phyloP scores from a whole-genome alignment of 2,888 invertebrate species.

The Nephrotoma flavescens region DNA sequence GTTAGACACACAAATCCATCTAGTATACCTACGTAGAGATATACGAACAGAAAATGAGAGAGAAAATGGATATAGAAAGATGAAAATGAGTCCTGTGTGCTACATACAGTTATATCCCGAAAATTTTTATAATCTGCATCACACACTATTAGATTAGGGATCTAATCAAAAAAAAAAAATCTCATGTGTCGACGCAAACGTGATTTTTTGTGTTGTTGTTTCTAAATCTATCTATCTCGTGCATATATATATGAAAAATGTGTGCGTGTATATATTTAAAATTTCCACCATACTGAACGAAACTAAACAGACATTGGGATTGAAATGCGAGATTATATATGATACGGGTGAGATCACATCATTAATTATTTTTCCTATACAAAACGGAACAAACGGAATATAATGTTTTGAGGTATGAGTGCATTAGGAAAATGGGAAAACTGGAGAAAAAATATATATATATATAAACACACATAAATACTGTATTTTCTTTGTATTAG shows the following conservation, averaged over 20 bases:
- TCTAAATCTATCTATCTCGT: neutral
- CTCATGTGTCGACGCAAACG: neutral
- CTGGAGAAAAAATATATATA: no score
- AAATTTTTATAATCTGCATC: neutral
- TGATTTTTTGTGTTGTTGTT: no score
- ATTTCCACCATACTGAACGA: neutral
- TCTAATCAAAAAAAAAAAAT: neutral
- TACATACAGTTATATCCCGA: neutral
- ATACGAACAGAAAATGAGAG: neutral
- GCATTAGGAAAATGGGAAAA: neutral
- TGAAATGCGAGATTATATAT: neutral
- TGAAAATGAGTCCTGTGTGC: neutral
- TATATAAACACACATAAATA: no score
- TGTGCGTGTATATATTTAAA: neutral
- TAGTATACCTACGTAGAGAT: neutral
- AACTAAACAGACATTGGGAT: neutral
- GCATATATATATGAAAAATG: no score
- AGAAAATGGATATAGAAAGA: neutral
- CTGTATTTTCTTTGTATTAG: neutral
- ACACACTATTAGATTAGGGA: neutral
- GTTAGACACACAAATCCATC: neutral
- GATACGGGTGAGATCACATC: neutral
- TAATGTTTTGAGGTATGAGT: neutral
- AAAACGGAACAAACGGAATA: neutral
- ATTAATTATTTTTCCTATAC: neutral